Base-by-base conservation (phyloP, 2,113 vertebrate genomes). In the Phasianus colchicus region DNA sequence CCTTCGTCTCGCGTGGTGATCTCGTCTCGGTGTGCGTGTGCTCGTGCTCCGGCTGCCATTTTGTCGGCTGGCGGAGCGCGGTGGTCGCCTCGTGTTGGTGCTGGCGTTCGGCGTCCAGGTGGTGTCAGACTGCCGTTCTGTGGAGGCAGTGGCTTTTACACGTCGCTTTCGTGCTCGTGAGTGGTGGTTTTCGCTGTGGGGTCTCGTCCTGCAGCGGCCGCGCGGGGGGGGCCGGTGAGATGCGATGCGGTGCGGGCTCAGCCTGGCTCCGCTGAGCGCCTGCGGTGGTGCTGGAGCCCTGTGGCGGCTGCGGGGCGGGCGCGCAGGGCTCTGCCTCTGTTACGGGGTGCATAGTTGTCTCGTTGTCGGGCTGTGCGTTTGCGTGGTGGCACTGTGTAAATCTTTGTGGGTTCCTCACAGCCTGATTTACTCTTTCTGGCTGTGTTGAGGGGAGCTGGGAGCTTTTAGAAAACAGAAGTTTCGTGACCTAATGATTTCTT, bases 101-200 rank as follows among this genome's bases (percentile, higher is more conserved):
- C 30, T 5, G 1, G 12, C 4, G 1, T 0, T 4, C 2, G 18
- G 45, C 0, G 34, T 6, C 1, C 22, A 7, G 25, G 15, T 3
- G 40, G 6, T 2, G 36, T 3, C 1, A 27, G 14, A 7, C 3
- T 9, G 0, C 7, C 2, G 48, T 8, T 19, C 2, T 6, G 1
- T 5, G 54, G 40, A 0, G 2, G 6, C 0, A 2, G 0, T 1
- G 18, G 22, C 0, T 4, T 1, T 5, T 0, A 0, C 2, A 1
- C 0, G 11, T 27, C 1, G 2, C 5, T 24, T 40, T 6, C 1
- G 14, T 4, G 9, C 15, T 9, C 27, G 18, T 22, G 34, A 22
- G 32, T 0, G 8, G 16, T 1, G 4, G 8, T 10, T 12, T 32
- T 71, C 9, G 0, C 6, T 40, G 17, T 12, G 4, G 16, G 14